phyloP scores from a whole-genome alignment of 2,888 invertebrate species.

The Xestobium rufovillosum region DNA sequence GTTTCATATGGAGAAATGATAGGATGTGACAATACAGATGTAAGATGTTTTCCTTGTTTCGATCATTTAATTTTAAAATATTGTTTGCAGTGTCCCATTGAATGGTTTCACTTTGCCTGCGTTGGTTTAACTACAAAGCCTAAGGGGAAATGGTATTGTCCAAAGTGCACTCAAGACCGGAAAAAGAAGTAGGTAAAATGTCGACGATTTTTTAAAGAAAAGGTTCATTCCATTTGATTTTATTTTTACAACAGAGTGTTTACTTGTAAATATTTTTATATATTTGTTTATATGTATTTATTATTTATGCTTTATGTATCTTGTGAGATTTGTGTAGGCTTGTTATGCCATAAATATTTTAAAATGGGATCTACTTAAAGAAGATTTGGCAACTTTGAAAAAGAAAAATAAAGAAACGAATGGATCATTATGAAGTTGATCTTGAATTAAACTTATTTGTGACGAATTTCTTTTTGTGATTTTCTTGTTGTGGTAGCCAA shows the following conservation, averaged over 20 bases:
- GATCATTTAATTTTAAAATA: constrained; percentile 4
- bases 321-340: too few species aligned
- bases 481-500: constrained; percentile 6
- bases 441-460: background rate
- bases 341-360: too few species aligned
- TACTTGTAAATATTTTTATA: constrained; percentile 1
- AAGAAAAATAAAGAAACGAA: too few species aligned
- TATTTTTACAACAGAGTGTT: background rate
- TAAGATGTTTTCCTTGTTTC: constrained; percentile 38
- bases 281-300: too few species aligned
- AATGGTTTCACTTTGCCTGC: constrained; percentile 96
- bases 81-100: constrained; percentile 66
- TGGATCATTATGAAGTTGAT: too few species aligned
- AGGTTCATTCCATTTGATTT: constrained; percentile 5
- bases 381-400: too few species aligned
- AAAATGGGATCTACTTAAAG: too few species aligned
- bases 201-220: background rate
- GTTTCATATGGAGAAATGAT: constrained; percentile 97
- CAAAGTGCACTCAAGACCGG: constrained; percentile 77
- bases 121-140: constrained; percentile 86
- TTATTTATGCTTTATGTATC: too few species aligned
- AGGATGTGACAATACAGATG: constrained; percentile 89
- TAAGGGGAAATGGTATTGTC: constrained; percentile 94
- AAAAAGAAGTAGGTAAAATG: constrained; percentile 62
- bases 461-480: constrained; percentile 2